These are phyloP conservation scores for Mastacembelus armatus DNA, from an alignment of 2,797 vertebrate species.

Conservation along the genomic window DNA sequence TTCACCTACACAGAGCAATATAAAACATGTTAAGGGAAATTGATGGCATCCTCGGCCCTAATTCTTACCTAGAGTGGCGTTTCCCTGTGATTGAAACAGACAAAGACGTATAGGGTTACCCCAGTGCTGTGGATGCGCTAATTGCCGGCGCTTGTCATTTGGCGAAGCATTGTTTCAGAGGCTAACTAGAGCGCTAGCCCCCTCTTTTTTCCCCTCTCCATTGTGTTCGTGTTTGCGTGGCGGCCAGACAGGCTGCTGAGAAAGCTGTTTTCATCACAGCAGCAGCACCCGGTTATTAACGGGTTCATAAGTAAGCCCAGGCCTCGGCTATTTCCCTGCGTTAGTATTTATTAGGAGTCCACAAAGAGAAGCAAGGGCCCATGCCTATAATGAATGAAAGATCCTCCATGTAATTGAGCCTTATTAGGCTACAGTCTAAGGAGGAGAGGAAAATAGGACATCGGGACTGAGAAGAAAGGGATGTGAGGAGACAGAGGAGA, in stretches of 20 bases:
- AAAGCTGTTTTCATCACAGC: slow-evolving; percentile 85
- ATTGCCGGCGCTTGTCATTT: slow-evolving; percentile 94
- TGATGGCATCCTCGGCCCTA: slow-evolving; percentile 93
- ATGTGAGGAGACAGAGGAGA: slow-evolving; percentile 55
- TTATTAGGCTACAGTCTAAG: slow-evolving; percentile 87
- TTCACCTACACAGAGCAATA: slow-evolving; percentile 89
- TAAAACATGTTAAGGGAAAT: slow-evolving; percentile 93
- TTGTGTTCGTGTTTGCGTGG: slow-evolving; percentile 87
- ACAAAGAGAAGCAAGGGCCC: slow-evolving; percentile 87
- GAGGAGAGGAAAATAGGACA: slow-evolving; percentile 70
- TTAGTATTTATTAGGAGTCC: slow-evolving; percentile 92
- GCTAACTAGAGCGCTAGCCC: slow-evolving; percentile 87
- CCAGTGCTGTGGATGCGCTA: slow-evolving; percentile 88
- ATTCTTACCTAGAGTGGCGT: slow-evolving; percentile 88
- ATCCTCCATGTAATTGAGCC: slow-evolving; percentile 89
- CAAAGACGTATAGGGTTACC: slow-evolving; percentile 95
- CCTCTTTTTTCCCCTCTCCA: slow-evolving; percentile 71
- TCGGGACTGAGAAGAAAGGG: slow-evolving; percentile 71
- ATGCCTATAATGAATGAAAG: slow-evolving; percentile 91
- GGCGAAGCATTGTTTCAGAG: slow-evolving; percentile 91
- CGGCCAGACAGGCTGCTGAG: slow-evolving; percentile 88
- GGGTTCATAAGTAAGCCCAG: slow-evolving; percentile 92
- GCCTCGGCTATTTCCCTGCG: slow-evolving; percentile 89
- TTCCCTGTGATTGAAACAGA: slow-evolving; percentile 93
- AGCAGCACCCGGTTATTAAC: slow-evolving; percentile 90